Conservation (phyloP, 2,888 invertebrate genomes). For the Cabera pusaria region DNA sequence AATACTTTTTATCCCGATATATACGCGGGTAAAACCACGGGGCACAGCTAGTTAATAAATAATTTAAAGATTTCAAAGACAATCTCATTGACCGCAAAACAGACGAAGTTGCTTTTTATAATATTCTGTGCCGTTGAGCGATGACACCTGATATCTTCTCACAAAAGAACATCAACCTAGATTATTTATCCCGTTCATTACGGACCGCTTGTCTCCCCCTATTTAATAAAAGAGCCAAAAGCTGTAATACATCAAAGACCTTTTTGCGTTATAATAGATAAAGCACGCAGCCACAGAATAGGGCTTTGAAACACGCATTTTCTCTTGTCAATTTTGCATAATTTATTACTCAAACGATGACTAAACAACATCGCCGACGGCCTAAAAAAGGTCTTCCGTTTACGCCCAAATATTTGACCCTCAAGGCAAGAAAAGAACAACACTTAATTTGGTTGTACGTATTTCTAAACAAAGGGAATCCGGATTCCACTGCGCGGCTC, state of each 20-base stretch:
- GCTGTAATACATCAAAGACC: conserved; percentile 31
- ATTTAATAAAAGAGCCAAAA: conserved; percentile 21
- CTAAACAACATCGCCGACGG: conserved; percentile 41
- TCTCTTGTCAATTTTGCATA: conserved; percentile 50
- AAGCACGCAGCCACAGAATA: conserved; percentile 41
- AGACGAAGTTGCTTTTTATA: no score
- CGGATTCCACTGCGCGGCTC: conserved; percentile 53
- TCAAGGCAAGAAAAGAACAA: conserved; percentile 30
- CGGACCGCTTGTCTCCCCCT: conserved; percentile 4
- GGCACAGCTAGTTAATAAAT: no score
- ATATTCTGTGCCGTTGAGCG: no score
- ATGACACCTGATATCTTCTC: no score
- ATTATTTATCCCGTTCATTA: no score
- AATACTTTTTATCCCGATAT: no score
- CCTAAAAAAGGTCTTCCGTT: conserved; percentile 39
- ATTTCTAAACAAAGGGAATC: conserved; percentile 51
- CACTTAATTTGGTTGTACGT: conserved; percentile 35
- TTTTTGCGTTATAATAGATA: conserved; percentile 41
- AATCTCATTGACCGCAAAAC: no score
- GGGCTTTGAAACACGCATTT: conserved; percentile 43
- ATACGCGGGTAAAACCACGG: no score
- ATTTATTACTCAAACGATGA: conserved; percentile 59
- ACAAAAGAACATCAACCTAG: background rate
- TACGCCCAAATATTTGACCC: conserved; percentile 30
- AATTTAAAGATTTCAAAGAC: no score